These are phyloP conservation scores for Alethe diademata DNA, from an alignment of 2,113 vertebrate species.

Conservation along the genomic window DNA sequence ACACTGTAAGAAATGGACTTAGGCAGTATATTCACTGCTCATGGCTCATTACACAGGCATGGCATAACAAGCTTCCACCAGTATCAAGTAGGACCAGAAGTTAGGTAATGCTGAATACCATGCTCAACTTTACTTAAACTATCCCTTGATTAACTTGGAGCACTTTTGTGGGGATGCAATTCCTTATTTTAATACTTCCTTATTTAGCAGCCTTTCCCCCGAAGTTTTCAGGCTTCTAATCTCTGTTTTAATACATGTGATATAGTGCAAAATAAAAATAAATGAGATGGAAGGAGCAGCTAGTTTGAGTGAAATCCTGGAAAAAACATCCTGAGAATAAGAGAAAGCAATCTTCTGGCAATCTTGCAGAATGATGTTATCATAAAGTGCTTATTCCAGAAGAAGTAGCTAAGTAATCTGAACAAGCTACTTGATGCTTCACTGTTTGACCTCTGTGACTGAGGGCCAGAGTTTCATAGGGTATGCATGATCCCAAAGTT, in stretches of 20 bases:
- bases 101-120: not conserved
- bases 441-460: not conserved
- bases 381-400: not conserved
- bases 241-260: not conserved
- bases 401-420: not conserved
- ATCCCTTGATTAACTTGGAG: not conserved
- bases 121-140: not conserved
- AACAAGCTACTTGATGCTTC: not conserved
- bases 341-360: not conserved
- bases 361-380: not conserved
- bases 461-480: not conserved
- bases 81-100: not conserved
- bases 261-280: not conserved
- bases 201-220: not conserved
- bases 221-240: not conserved
- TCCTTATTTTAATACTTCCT: not conserved
- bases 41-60: not conserved
- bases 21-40: not conserved
- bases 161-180: not conserved
- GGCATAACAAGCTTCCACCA: not conserved
- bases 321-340: not conserved
- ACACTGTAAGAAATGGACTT: not conserved
- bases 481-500: not conserved
- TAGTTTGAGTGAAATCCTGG: conserved; percentile 13
- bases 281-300: not conserved